Base-by-base conservation (phyloP, 2,888 invertebrate genomes). In the Drosophila kambysellisi region DNA sequence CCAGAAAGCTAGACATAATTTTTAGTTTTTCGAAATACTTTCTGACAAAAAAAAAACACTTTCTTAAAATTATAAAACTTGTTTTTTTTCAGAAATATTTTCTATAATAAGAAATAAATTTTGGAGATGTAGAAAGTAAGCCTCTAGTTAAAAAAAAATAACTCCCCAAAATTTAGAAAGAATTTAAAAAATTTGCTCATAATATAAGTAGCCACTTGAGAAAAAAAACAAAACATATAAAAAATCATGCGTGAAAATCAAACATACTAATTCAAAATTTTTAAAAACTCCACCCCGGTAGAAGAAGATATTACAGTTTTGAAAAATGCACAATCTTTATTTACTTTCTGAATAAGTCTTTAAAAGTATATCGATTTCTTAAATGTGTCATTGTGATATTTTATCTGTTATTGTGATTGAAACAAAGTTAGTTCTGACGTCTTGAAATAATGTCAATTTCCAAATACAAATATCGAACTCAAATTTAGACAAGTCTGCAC, bases 261-360 rank as follows among this genome's bases (percentile, higher is more conserved):
- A 4, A 41, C 11, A 43, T 2, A 5, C n/a, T 43, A 20, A 46
- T 20, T 20, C 20, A 3, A 20, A 1, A 46, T 46, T 7, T 0
- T 46, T 20, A 12, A 15, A 46, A 46, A 25, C 12, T 46, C 0
- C 7, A 12, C 12, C 0, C 11, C 20, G 11, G 20, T 6, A 11
- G 43, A 6, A 6, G 3, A 20, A 20, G 1, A 46, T 20, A 0
- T 2, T 0, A 0, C 4, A 15, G 12, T 7, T 46, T 20, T 20
- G 0, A 2, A 3, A 46, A 12, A 12, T 46, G 1, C 7, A 4
- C 43, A 46, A 46, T 3, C 0, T 1, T 20, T 46, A n/a, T 9
- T 9, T 11, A 12, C 1, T 46, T 20, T 46, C 3, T 12, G 8
- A 39, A 39, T 39, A 35, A 15, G 4, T 2, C 0, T 1, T 9